Base-by-base conservation (phyloP, 92 coral and sea anemone species). In the Muricea muricata region DNA sequence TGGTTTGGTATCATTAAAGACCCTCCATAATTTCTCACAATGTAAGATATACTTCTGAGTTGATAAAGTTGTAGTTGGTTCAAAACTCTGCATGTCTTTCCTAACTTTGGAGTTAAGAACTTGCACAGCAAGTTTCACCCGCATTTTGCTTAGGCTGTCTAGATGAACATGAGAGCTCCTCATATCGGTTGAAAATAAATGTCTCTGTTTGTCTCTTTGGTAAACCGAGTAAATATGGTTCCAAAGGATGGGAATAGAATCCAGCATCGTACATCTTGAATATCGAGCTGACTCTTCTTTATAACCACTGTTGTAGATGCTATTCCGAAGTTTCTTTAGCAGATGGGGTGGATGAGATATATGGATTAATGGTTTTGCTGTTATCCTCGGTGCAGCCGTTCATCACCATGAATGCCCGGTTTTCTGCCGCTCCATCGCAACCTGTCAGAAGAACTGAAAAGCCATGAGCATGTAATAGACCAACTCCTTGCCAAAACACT, bases 181-280 rank as follows among this genome's bases (percentile, higher is more conserved):
- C n/a, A n/a, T n/a, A n/a, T 78, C 80, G 23, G 91, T 88, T 31
- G 91, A 69, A 78, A 21, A 88, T 20, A 88, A 71, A 11, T 73
- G 37, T 69, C 91, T 67, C 35, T 29, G 47, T 26, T 88, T 78
- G 60, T 88, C 87, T 29, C 88, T 15, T 67, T 83, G 52, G 32
- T 74, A 76, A 18, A 88, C 87, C 50, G 76, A 39, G 69, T 74
- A 39, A 4, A 39, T 11, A 26, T 86, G 82, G 13, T 88, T 86
- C 91, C 91, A 88, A 18, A 83, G 29, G 39, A 88, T 78, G 71
- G 68, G 42, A 40, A 75, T 52, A n/a, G 32, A 31, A 20, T 67
- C 40, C n/a, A 7, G 18, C 39, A 29, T 12, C 25, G 83, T 13
- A 13, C 18, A 46, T 55, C 77, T 21, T 12, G 87, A 74, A 50